Evolutionary conservation across 2,113 vertebrate genomes (phyloP).

Genomic region (rabbit (Oryctolagus cuniculus)): DNA sequence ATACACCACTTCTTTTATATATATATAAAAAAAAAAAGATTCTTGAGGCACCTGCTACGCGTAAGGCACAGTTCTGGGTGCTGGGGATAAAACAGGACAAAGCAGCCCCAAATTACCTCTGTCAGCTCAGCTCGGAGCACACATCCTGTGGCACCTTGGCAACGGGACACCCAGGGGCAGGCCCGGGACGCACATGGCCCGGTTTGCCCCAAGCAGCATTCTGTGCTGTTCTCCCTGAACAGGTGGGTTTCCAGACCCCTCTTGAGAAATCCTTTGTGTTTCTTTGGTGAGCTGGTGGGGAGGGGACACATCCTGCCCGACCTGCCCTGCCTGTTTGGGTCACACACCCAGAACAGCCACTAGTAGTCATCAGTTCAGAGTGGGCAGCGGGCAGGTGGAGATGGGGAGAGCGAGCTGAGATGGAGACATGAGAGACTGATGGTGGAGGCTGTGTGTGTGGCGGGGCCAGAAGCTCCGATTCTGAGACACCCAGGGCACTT

Average conservation of each 20-base stretch:
- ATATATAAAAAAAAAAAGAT: neutral
- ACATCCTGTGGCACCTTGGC: neutral
- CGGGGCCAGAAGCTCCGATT: neutral
- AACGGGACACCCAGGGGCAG: neutral
- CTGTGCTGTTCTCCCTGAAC: neutral
- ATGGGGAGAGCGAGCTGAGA: neutral
- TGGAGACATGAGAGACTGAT: neutral
- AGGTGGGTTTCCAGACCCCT: neutral
- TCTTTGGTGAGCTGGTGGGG: neutral
- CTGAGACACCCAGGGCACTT: neutral
- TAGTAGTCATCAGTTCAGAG: neutral
- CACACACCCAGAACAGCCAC: neutral
- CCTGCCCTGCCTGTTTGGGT: neutral
- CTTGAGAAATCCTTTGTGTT: neutral
- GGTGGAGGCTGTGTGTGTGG: neutral
- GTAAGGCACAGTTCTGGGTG: conserved; percentile 31
- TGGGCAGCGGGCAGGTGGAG: neutral
- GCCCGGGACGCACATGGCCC: neutral
- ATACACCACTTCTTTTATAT: neutral
- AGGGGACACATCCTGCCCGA: too few species aligned
- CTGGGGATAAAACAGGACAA: neutral
- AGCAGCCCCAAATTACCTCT: conserved; percentile 6
- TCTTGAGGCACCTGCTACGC: neutral
- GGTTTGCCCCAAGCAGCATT: neutral
- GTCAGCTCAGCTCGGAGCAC: neutral